These are phyloP conservation scores for Himantopus leucocephalus DNA, from an alignment of 2,113 vertebrate genomes.

Conservation along the genomic window DNA sequence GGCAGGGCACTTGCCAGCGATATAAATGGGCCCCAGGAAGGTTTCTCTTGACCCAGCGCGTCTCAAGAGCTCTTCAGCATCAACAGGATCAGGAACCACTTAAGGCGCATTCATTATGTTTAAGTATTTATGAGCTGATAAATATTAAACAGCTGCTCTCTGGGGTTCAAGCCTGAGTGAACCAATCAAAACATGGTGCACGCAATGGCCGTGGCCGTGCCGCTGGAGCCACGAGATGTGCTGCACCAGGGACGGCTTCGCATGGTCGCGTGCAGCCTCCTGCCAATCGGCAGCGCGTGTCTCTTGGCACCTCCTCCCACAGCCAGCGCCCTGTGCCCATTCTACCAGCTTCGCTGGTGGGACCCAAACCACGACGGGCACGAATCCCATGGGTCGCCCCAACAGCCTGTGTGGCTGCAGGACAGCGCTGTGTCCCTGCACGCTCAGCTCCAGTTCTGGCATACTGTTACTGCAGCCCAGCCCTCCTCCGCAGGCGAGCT, in stretches of 20 bases:
- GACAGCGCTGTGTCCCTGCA: not conserved
- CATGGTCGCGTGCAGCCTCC: accelerated
- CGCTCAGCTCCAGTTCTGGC: not conserved
- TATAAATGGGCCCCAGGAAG: not conserved
- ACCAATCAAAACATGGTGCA: not conserved
- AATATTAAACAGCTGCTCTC: conserved; percentile 34
- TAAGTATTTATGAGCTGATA: conserved; percentile 35
- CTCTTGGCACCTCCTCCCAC: not conserved
- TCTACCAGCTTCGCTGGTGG: not conserved
- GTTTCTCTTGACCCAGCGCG: accelerated
- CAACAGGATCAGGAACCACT: not conserved
- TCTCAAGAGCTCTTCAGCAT: not conserved
- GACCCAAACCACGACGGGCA: no score
- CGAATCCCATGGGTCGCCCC: not conserved
- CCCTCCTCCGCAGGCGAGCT: no score
- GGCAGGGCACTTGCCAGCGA: not conserved
- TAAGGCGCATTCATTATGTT: not conserved
- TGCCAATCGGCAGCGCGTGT: accelerated
- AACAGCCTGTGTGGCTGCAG: not conserved
- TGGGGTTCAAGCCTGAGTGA: not conserved
- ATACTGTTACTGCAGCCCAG: not conserved
- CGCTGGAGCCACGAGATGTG: accelerated
- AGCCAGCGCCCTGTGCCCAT: not conserved
- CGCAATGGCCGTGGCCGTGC: accelerated
- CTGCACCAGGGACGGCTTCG: accelerated